Conservation (phyloP, 2,888 invertebrate genomes). For the Lasioglossum calceatum region DNA sequence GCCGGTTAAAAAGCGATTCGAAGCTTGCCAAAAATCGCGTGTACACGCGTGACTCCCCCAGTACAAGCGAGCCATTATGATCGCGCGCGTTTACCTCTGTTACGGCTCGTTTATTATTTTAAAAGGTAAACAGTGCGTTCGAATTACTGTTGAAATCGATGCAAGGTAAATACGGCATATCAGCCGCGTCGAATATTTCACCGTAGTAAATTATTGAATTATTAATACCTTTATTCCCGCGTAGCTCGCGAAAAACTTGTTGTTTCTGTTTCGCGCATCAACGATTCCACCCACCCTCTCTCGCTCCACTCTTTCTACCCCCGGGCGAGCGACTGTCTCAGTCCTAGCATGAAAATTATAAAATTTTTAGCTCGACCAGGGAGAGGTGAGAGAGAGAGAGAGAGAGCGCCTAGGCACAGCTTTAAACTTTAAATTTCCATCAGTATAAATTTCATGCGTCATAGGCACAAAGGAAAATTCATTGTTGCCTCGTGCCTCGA, state of each 20-base stretch:
- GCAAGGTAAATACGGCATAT: conserved; percentile 21
- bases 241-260: conserved; percentile 6
- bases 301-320: no score
- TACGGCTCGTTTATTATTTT: conserved; percentile 21
- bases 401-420: not conserved
- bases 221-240: conserved; percentile 20
- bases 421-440: conserved; percentile 21
- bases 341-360: conserved; percentile 18
- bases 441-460: conserved; percentile 21
- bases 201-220: conserved; percentile 26
- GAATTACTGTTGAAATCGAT: conserved; percentile 21
- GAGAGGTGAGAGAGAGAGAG: not conserved
- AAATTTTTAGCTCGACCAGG: not conserved
- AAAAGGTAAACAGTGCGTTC: conserved; percentile 25
- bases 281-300: not conserved
- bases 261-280: conserved; percentile 13
- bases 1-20: not conserved
- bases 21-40: not conserved
- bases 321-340: not conserved
- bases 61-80: not conserved
- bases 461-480: conserved; percentile 3
- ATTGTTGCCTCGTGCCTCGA: conserved; percentile 1
- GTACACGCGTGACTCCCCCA: not conserved
- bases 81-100: not conserved
- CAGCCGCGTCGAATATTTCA: conserved; percentile 12